Base-by-base conservation (phyloP, 2,113 vertebrate genomes). In the Protomyctophum bolini region DNA sequence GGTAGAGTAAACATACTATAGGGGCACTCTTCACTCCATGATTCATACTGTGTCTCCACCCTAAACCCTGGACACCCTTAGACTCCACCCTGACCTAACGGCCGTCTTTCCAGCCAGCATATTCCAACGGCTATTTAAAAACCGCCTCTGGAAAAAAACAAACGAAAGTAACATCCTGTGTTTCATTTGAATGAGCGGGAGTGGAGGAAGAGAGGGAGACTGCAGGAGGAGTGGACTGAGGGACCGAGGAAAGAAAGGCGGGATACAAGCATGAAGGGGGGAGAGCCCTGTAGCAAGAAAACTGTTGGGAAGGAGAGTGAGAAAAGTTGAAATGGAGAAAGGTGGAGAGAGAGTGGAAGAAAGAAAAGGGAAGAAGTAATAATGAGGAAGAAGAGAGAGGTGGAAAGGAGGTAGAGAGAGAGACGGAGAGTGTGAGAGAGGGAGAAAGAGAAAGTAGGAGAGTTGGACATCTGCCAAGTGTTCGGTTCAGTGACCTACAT, bases 401-500 rank as follows among this genome's bases (percentile, higher is more conserved):
- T 1, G 29, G 47, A 41, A 41, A 41, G 51, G 12, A 54, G n/a
- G 0, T 8, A 33, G 28, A 28, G 21, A 45, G 41, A 47, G 60
- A 7, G 33, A 47, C 50, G 8, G 46, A 21, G 1, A 9, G 54
- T 14, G 15, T 49, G 29, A 29, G 56, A 12, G 2, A 56, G 48
- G 61, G 60, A 71, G 46, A 50, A 61, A 63, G 12, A 55, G 50
- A 10, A 71, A 46, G 10, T 73, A 68, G 63, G 62, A 59, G 71
- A 57, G 47, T 59, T 59, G 78, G 86, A 45, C 58, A 1, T 6
- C 49, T 10, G 79, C 85, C 87, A 90, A 63, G 11, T 83, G 76
- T 75, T 81, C 76, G 75, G 78, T 72, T 83, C 74, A 67, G 68
- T 89, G 88, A 87, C 90, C 88, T 89, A 88, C 79, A 89, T 90